Percentiles rank a stretch among this genome's conserved stretches.
These are phyloP conservation scores for Nixonia krombeini DNA, from an alignment of 1,140 invertebrate species.

Conservation along the genomic window DNA sequence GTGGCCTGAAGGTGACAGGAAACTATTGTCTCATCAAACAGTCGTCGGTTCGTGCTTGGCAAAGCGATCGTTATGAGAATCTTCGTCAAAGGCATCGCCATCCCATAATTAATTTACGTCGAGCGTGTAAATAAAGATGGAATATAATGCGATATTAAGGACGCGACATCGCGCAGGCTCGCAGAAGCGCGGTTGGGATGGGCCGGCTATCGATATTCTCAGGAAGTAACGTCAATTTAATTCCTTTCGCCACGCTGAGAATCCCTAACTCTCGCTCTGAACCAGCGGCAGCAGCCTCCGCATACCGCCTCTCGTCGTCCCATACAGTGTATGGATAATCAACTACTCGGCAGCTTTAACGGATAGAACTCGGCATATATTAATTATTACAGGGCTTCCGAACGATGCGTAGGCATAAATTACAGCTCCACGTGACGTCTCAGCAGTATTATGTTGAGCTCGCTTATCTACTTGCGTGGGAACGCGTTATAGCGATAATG, in stretches of 20 bases:
- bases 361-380: conserved; percentile 57
- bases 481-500: conserved; percentile 19
- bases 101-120: too few species aligned
- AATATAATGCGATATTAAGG: background rate
- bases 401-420: conserved; percentile 52
- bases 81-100: too few species aligned
- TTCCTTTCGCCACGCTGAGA: conserved; percentile 12
- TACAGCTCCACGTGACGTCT: conserved; percentile 45
- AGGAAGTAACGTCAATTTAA: conserved; percentile 42
- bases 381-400: conserved; percentile 55
- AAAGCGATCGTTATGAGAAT: too few species aligned
- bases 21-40: too few species aligned
- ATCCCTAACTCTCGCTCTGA: conserved; percentile 25
- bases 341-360: conserved; percentile 53
- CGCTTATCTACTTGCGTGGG: conserved; percentile 30
- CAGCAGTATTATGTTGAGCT: conserved; percentile 36
- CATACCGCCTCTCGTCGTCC: too few species aligned
- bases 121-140: too few species aligned
- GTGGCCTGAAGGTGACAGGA: too few species aligned
- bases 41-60: too few species aligned
- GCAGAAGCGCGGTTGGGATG: background rate
- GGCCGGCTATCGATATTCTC: conserved; percentile 39
- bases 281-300: too few species aligned
- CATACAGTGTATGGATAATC: conserved; percentile 51
- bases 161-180: background rate